A percentile compares a stretch with the other conserved stretches of the same genome.
phyloP scores from a whole-genome alignment of 2,113 vertebrate species.

The Sus scrofa region DNA sequence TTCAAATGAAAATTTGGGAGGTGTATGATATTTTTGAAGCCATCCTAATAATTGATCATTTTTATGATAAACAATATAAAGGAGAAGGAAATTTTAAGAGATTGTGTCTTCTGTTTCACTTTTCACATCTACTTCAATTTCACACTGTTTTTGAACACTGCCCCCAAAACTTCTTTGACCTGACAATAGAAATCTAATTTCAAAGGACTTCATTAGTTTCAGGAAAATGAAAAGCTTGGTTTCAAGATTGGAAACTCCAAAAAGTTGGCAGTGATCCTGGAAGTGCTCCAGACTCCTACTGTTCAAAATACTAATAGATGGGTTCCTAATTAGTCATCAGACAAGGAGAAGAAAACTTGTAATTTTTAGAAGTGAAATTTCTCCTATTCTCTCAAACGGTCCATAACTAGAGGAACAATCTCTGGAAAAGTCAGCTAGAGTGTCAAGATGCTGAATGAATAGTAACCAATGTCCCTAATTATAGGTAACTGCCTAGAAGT shows the following conservation, averaged over 20 bases:
- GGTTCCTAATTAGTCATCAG: neutral
- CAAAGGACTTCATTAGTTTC: slow-evolving; percentile 26
- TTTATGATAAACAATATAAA: slow-evolving; percentile 11
- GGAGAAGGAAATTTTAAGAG: neutral
- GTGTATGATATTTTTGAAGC: neutral
- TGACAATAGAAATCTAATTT: slow-evolving; percentile 39
- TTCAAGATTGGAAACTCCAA: slow-evolving; percentile 23
- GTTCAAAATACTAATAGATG: neutral
- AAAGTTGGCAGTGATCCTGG: neutral
- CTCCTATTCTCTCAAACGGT: neutral
- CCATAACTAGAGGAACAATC: neutral
- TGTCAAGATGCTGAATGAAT: neutral
- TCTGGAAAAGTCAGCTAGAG: neutral
- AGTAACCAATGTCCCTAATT: neutral
- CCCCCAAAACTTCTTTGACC: neutral
- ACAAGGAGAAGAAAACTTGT: neutral
- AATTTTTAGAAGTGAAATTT: slow-evolving; percentile 2
- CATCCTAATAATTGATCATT: neutral
- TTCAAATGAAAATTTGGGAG: slow-evolving; percentile 34
- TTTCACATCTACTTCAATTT: neutral
- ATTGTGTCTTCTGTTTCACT: slow-evolving; percentile 19
- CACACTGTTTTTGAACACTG: slow-evolving; percentile 32
- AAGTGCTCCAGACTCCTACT: neutral
- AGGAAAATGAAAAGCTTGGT: slow-evolving; percentile 51
- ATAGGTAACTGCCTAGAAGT: neutral